Base-by-base conservation (phyloP, 2,888 invertebrate species). In the Gari tellinella region DNA sequence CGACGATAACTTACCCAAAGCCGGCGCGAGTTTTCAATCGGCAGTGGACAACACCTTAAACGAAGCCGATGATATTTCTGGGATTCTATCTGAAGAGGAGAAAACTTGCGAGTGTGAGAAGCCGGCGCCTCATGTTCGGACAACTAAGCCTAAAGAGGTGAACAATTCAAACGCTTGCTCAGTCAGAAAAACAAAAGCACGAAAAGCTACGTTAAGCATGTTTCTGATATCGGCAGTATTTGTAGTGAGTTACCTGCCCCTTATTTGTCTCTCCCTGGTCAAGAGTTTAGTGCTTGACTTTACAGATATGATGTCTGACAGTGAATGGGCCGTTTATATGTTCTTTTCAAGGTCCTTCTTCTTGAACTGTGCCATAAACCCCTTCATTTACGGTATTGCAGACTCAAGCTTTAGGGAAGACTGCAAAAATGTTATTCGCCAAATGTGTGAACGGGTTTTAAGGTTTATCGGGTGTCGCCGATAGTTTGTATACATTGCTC, bases 371-470 rank as follows among this genome's bases (percentile, higher is more conserved):
- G 82, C 85, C 1, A 65, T 83, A 8, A 86, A 86, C 53, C 85
- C 86, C 0, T 61, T 87, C 21, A 83, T 87, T 31, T 87, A 87
- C 68, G 77, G 81, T 40, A 76, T 85, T 45, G 80, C 79, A 37
- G 83, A 81, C 49, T 38, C 64, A 1, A 67, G 73, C 21, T 83
- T 84, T 48, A 63, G 80, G 15, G 43, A 53, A 10, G 72, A 57
- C 10, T 72, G 67, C 23, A 66, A 56, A 38, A 31, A 10, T 4
- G 31, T 31, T 7, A 31, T 31, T 31, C n/a, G 31, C 10, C 4
- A 10, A 10, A 31, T 31, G 5, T 31, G 4, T 4, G 31, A 31
- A 4, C 4, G 31, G 31, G 31, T 31, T 7, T 7, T 10, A 10
- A 10, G 31, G 4, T 31, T 7, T 31, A 10, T 31, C 10, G 31